These are phyloP conservation scores for Drosophila koepferae DNA, from an alignment of 2,888 invertebrate genomes.

Conservation along the genomic window DNA sequence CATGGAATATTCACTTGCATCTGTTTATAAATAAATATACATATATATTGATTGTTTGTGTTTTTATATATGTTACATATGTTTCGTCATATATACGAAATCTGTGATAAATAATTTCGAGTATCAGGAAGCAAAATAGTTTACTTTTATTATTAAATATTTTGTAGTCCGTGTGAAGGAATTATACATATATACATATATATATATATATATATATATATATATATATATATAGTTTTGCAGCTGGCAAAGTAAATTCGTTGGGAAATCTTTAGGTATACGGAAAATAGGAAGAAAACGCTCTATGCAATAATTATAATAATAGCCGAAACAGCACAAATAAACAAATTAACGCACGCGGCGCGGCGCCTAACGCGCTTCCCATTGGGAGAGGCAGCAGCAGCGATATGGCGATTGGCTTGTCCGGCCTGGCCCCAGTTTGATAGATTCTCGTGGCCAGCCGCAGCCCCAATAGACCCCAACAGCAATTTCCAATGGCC, in stretches of 20 bases:
- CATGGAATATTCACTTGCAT: background rate
- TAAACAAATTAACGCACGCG: constrained; percentile 65
- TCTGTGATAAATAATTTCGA: background rate
- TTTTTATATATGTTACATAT: background rate
- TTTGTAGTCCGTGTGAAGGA: too few species aligned
- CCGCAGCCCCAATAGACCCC: constrained; percentile 5
- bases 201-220: background rate
- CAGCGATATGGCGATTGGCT: constrained; percentile 13
- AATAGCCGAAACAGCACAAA: constrained; percentile 61
- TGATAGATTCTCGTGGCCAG: constrained; percentile 31
- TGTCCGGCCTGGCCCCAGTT: constrained; percentile 14
- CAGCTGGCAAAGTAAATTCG: constrained; percentile 13
- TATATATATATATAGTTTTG: background rate
- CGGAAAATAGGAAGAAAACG: constrained; percentile 31
- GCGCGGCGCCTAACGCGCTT: constrained; percentile 70
- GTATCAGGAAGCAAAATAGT: background rate
- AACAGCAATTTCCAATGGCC: constrained; percentile 15
- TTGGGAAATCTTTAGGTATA: background rate
- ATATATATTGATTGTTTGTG: background rate
- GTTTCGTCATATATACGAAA: background rate
- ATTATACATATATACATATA: background rate
- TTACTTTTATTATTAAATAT: too few species aligned
- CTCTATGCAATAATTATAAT: constrained; percentile 68
- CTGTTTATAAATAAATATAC: background rate
- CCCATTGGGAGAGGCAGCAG: constrained; percentile 66